Evolutionary conservation across 2,797 vertebrate species (phyloP).

Genomic region (Tokudaia tokunoshimensis): DNA sequence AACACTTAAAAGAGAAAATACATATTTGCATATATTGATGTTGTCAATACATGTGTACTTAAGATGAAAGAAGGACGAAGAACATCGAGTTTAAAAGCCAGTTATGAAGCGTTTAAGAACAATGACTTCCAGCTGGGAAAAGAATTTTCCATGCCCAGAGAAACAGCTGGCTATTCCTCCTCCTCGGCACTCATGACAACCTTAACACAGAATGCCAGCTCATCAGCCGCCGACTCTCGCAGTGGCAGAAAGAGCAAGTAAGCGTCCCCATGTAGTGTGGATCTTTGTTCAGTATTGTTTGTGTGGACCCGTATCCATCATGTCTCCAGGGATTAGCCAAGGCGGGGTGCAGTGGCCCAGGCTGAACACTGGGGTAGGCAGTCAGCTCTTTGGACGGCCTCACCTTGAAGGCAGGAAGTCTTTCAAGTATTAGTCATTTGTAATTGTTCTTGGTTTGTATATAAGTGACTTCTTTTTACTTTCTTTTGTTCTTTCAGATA

Average conservation of each 20-base stretch:
- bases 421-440: constrained; percentile 1
- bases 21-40: constrained; percentile 65
- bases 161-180: constrained; percentile 92
- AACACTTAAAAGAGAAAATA: constrained; percentile 43
- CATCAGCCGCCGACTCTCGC: constrained; percentile 93
- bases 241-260: constrained; percentile 99
- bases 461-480: neutral
- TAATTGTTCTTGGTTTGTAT: constrained; percentile 35
- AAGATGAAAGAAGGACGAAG: constrained; percentile 99
- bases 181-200: constrained; percentile 96
- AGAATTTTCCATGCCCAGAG: constrained; percentile 95
- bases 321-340: neutral
- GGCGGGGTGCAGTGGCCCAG: neutral
- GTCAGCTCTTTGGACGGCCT: neutral
- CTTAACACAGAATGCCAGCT: constrained; percentile 95
- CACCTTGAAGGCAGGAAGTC: neutral
- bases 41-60: constrained; percentile 78
- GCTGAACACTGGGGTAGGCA: neutral
- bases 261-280: constrained; percentile 73
- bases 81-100: constrained; percentile 98
- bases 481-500: constrained; percentile 49
- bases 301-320: rapidly evolving
- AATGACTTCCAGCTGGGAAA: constrained; percentile 97
- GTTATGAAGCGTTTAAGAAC: constrained; percentile 99
- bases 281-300: neutral